These are phyloP conservation scores for Eupithecia pulchellata DNA, from an alignment of 2,888 invertebrate genomes.

Conservation along the genomic window DNA sequence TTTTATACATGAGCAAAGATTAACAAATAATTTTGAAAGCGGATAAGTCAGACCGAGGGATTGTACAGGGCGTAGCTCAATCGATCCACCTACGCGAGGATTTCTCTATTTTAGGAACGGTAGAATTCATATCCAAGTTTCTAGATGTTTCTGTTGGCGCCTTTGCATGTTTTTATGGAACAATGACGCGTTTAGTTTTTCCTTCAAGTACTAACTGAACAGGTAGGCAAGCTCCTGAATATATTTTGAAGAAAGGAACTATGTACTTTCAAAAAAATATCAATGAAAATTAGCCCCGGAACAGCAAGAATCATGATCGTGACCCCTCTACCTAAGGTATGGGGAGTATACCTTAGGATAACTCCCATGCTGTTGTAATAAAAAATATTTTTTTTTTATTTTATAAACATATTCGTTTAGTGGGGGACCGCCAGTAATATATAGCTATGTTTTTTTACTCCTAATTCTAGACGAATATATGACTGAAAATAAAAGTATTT, in stretches of 20 bases:
- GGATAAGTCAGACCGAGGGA: slow-evolving; percentile 23
- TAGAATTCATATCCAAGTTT: slow-evolving; percentile 71
- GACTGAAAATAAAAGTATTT: no score
- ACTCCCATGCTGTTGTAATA: background rate
- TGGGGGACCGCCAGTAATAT: no score
- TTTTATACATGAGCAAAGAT: background rate
- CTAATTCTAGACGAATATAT: no score
- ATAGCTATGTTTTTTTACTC: no score
- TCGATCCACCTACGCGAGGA: slow-evolving; percentile 63
- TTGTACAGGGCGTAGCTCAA: slow-evolving; percentile 55
- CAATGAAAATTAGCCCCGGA: no score
- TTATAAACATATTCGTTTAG: no score
- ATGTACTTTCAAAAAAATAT: no score
- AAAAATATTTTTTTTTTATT: no score
- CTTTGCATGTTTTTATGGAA: slow-evolving; percentile 17
- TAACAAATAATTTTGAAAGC: slow-evolving; percentile 12
- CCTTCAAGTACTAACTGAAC: background rate
- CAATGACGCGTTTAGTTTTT: slow-evolving; percentile 5
- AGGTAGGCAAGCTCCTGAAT: background rate
- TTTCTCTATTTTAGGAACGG: slow-evolving; percentile 73
- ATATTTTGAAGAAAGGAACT: background rate
- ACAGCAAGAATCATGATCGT: background rate
- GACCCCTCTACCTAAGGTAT: background rate
- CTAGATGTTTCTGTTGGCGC: slow-evolving; percentile 15
- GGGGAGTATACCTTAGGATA: background rate